Conservation (phyloP, 2,888 invertebrate genomes). For the Phasia obesa region DNA sequence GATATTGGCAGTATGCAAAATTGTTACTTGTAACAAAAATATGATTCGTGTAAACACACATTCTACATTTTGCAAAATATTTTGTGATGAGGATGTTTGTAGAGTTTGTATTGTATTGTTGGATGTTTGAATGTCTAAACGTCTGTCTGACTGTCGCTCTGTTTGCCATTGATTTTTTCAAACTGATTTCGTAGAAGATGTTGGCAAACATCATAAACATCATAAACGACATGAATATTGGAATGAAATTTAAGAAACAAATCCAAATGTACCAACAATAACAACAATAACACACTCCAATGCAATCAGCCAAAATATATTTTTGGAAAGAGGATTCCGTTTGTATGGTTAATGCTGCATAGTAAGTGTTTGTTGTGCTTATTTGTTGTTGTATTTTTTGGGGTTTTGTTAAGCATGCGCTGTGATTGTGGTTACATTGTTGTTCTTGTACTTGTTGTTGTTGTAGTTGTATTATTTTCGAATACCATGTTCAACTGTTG, state of each 20-base stretch:
- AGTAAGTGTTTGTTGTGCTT: conserved; percentile 14
- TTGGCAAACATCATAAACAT: conserved; percentile 73
- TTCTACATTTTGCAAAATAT: conserved; percentile 71
- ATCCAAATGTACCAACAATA: conserved; percentile 25
- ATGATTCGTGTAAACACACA: conserved; percentile 77
- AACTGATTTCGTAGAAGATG: conserved; percentile 72
- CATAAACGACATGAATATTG: conserved; percentile 71
- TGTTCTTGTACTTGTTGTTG: conserved; percentile 26
- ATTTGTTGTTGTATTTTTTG: conserved; percentile 26
- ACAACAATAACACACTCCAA: conserved; percentile 13
- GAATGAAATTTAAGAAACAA: conserved; percentile 63
- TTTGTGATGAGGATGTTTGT: conserved; percentile 69
- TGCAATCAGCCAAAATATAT: conserved; percentile 15
- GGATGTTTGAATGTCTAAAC: conserved; percentile 32
- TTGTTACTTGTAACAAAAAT: conserved; percentile 73
- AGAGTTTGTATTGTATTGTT: conserved; percentile 16
- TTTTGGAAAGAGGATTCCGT: conserved; percentile 56
- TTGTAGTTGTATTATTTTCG: conserved; percentile 59
- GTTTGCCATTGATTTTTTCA: conserved; percentile 69
- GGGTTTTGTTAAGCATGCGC: conserved; percentile 68
- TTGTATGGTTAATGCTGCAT: conserved; percentile 27
- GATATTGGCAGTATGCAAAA: conserved; percentile 66
- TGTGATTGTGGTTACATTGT: conserved; percentile 63
- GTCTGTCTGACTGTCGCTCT: conserved; percentile 33
- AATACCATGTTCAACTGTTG: conserved; percentile 68